Percentiles rank a stretch among this genome's conserved stretches.
phyloP scores from a whole-genome alignment of 2,888 invertebrate genomes.

The Drosophila niveifrons region DNA sequence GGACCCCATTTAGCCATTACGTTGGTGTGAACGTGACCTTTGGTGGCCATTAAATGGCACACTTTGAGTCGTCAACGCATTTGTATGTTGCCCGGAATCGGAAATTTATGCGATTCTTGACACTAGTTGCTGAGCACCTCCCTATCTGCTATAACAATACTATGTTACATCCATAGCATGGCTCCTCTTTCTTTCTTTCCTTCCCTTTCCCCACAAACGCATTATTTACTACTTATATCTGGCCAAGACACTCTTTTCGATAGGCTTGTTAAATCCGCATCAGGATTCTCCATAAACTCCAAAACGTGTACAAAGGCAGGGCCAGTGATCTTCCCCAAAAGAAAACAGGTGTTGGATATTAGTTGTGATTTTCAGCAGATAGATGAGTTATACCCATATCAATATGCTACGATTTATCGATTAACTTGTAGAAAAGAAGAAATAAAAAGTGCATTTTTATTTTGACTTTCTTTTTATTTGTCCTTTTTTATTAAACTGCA shows the following conservation, averaged over 20 bases:
- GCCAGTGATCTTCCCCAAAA: background rate
- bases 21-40: slow-evolving; percentile 83
- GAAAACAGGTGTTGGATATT: slow-evolving; percentile 39
- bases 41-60: slow-evolving; percentile 83
- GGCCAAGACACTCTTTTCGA: slow-evolving; percentile 1
- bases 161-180: background rate
- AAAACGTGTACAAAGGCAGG: background rate
- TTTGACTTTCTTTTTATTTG: too few relatives aligned
- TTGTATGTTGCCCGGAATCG: slow-evolving; percentile 71
- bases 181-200: background rate
- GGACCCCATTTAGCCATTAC: slow-evolving; percentile 75
- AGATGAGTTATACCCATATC: background rate
- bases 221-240: background rate
- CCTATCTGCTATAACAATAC: background rate
- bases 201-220: background rate
- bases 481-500: too few relatives aligned
- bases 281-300: slow-evolving; percentile 24
- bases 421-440: background rate
- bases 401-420: background rate
- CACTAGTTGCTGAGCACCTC: slow-evolving; percentile 72
- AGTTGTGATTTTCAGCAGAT: background rate
- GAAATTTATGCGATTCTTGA: slow-evolving; percentile 84
- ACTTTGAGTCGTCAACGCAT: slow-evolving; percentile 72
- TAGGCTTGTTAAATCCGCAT: slow-evolving; percentile 34
- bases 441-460: too few relatives aligned